Evolutionary conservation across 2,797 vertebrate genomes (phyloP).

Genomic region (Rhyacichthys aspro): DNA sequence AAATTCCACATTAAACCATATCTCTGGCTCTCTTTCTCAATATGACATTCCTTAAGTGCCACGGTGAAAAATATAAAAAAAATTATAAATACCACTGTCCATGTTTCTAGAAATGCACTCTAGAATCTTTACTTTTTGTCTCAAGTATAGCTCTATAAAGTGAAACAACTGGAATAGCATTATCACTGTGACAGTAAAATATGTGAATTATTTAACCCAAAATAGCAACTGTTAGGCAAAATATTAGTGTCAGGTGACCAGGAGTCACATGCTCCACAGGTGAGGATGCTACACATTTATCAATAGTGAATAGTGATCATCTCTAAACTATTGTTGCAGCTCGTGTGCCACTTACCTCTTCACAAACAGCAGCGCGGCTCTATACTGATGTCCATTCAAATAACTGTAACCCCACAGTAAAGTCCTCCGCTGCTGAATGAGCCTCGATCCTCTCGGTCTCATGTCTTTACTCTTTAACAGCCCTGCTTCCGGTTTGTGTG

Average conservation of each 20-base stretch:
- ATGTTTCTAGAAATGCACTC: background rate
- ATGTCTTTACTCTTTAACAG: background rate
- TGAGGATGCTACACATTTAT: slow-evolving; percentile 1
- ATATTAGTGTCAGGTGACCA: slow-evolving; percentile 32
- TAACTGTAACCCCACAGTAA: background rate
- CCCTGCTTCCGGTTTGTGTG: slow-evolving; percentile 41
- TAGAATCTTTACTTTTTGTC: no score
- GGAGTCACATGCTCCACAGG: slow-evolving; percentile 26
- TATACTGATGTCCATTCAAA: background rate
- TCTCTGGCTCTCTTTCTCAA: background rate
- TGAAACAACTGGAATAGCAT: no score
- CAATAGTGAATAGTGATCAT: background rate
- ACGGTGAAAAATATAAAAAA: background rate
- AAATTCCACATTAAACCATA: slow-evolving; percentile 13
- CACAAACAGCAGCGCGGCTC: background rate
- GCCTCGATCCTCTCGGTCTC: background rate
- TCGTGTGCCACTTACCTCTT: slow-evolving; percentile 35
- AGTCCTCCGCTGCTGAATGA: slow-evolving; percentile 1
- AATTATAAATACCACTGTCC: background rate
- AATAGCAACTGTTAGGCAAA: background rate
- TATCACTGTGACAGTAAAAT: no score
- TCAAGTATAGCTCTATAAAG: no score
- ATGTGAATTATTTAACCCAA: no score
- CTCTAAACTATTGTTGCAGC: background rate
- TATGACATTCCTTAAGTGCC: background rate